These are phyloP conservation scores for Paratrypauchen microcephalus DNA, from an alignment of 2,797 vertebrate species.

Conservation along the genomic window DNA sequence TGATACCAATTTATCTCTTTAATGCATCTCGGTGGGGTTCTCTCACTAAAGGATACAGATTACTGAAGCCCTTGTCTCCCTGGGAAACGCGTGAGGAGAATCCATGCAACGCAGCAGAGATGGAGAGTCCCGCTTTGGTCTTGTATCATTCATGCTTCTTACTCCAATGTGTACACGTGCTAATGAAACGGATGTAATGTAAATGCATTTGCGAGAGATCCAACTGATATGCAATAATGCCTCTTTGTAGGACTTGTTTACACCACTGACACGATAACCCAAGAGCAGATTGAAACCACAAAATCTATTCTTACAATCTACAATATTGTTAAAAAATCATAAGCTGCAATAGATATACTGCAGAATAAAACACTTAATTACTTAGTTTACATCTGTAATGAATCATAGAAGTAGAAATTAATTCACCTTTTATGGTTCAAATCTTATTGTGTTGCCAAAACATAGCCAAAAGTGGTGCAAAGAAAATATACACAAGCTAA, in stretches of 20 bases:
- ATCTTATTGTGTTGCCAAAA: no score
- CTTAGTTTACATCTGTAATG: no score
- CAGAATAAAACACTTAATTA: no score
- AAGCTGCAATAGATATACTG: no score
- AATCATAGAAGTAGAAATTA: no score
- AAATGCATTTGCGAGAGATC: conserved; percentile 13
- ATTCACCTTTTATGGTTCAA: no score
- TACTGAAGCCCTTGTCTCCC: conserved; percentile 77
- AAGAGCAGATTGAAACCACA: no score
- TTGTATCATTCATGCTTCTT: conserved; percentile 67
- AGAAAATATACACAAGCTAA: no score
- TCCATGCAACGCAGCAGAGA: conserved; percentile 72
- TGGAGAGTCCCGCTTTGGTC: conserved; percentile 62
- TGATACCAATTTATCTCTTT: conserved; percentile 87
- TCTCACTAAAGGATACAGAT: conserved; percentile 83
- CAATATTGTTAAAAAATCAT: no score
- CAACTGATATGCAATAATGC: conserved; percentile 5
- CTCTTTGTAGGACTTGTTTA: conserved; percentile 12
- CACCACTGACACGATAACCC: no score
- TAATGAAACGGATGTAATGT: conserved; percentile 20
- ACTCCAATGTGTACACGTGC: conserved; percentile 44
- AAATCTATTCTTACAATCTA: no score
- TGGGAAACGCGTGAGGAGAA: conserved; percentile 78
- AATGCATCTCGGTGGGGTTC: conserved; percentile 85
- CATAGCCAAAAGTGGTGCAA: no score